These are phyloP conservation scores for Laupala kohalensis DNA, from an alignment of 1,140 invertebrate species.

Conservation along the genomic window DNA sequence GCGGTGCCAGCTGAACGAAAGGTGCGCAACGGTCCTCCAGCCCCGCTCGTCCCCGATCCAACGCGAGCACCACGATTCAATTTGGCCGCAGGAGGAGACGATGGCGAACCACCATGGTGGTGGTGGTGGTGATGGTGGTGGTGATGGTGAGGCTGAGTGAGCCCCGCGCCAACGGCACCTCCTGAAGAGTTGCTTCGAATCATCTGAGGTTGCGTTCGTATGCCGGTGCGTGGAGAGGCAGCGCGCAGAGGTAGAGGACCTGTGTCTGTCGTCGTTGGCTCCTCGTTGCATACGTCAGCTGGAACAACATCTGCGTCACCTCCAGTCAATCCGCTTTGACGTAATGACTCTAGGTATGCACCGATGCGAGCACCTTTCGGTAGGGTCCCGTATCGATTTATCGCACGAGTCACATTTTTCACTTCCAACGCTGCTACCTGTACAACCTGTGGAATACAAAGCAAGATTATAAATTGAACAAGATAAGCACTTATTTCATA, in stretches of 20 bases:
- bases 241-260: constrained; percentile 26
- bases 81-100: background rate
- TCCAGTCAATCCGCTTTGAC: constrained; percentile 50
- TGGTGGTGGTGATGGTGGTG: constrained; percentile 35
- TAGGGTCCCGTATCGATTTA: constrained; percentile 90
- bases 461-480: too few species aligned
- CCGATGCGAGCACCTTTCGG: constrained; percentile 92
- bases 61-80: background rate
- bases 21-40: constrained; percentile 31
- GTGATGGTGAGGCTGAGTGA: constrained; percentile 23
- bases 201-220: constrained; percentile 60
- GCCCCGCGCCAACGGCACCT: constrained; percentile 37
- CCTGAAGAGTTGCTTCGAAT: constrained; percentile 71
- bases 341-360: constrained; percentile 84
- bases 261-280: constrained; percentile 9
- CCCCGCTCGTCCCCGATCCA: constrained; percentile 20
- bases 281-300: constrained; percentile 3
- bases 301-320: constrained; percentile 15
- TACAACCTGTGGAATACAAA: constrained; percentile 45
- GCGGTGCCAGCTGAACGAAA: constrained; percentile 30
- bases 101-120: constrained; percentile 22
- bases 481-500: too few species aligned
- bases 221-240: constrained; percentile 42
- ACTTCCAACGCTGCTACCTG: constrained; percentile 82
- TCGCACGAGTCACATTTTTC: constrained; percentile 90